These are phyloP conservation scores for Anoplolepis gracilipes DNA, from an alignment of 1,140 invertebrate genomes.

Conservation along the genomic window DNA sequence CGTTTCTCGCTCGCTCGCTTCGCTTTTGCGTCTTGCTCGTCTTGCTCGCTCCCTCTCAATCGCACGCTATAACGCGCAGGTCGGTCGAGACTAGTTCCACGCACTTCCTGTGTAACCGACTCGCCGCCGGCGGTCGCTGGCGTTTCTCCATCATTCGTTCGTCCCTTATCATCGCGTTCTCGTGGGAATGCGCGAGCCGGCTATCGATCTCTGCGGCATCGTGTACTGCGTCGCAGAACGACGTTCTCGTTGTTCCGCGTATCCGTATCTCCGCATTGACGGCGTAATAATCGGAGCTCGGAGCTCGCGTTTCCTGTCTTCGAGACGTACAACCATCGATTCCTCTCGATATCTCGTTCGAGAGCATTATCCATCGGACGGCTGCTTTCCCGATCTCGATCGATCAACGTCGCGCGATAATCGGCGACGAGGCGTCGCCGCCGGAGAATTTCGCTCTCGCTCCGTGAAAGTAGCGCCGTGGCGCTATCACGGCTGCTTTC, in stretches of 20 bases:
- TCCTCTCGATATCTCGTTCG: background rate
- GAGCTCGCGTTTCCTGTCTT: background rate
- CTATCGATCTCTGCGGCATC: slow-evolving; percentile 75
- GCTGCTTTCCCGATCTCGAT: background rate
- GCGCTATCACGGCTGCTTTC: slow-evolving; percentile 68
- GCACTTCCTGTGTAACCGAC: slow-evolving; percentile 10
- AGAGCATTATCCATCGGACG: background rate
- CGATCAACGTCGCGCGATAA: slow-evolving; percentile 33
- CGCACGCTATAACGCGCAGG: slow-evolving; percentile 24
- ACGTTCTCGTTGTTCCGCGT: background rate
- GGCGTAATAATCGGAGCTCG: slow-evolving; percentile 44
- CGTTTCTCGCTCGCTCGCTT: background rate
- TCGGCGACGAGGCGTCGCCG: slow-evolving; percentile 34
- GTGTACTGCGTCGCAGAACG: slow-evolving; percentile 76
- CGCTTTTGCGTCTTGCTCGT: background rate
- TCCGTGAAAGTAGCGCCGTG: slow-evolving; percentile 75
- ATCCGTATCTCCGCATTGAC: slow-evolving; percentile 62
- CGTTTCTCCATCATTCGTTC: slow-evolving; percentile 19
- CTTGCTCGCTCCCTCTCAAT: background rate
- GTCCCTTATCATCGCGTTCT: slow-evolving; percentile 25
- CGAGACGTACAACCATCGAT: slow-evolving; percentile 28
- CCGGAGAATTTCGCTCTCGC: slow-evolving; percentile 69
- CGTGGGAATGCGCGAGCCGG: slow-evolving; percentile 18
- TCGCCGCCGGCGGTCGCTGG: background rate
- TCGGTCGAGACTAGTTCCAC: slow-evolving; percentile 33